A percentile compares a stretch with the other conserved stretches of the same genome.
Conservation (phyloP, 2,113 vertebrate species). For the Podocnemis expansa region DNA sequence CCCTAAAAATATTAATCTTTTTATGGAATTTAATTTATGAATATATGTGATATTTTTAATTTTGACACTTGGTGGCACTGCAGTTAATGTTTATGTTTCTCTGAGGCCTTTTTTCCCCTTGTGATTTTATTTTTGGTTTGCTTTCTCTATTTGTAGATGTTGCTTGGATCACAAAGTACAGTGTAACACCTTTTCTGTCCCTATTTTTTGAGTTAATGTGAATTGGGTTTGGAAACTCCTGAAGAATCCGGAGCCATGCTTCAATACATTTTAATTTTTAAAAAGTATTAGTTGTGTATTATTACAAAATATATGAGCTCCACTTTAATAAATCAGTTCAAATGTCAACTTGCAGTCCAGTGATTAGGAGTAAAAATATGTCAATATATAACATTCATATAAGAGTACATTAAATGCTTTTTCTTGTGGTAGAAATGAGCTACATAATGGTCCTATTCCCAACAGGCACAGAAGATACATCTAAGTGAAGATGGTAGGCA, state of each 20-base stretch:
- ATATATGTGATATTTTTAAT: not conserved
- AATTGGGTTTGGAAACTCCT: not conserved
- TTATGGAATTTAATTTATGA: not conserved
- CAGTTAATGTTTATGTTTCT: conserved; percentile 60
- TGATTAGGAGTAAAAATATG: not conserved
- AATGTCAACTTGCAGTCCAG: not conserved
- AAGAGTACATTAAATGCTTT: not conserved
- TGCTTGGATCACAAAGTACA: not conserved
- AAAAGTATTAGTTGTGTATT: not conserved
- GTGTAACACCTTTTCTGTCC: not conserved
- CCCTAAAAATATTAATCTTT: not conserved
- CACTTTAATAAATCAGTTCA: not conserved
- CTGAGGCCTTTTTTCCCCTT: not conserved
- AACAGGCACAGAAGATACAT: not conserved
- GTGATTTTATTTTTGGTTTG: not conserved
- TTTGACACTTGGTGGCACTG: conserved; percentile 79
- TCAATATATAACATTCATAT: not conserved
- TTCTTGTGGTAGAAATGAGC: not conserved
- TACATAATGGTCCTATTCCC: accelerated
- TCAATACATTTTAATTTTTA: not conserved
- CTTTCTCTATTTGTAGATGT: not conserved
- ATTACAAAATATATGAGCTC: not conserved
- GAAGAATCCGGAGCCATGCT: not conserved
- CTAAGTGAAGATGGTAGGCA: not conserved
- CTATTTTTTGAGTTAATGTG: not conserved